phyloP scores from a whole-genome alignment of 1,140 invertebrate genomes.

The Metopolophium dirhodum region DNA sequence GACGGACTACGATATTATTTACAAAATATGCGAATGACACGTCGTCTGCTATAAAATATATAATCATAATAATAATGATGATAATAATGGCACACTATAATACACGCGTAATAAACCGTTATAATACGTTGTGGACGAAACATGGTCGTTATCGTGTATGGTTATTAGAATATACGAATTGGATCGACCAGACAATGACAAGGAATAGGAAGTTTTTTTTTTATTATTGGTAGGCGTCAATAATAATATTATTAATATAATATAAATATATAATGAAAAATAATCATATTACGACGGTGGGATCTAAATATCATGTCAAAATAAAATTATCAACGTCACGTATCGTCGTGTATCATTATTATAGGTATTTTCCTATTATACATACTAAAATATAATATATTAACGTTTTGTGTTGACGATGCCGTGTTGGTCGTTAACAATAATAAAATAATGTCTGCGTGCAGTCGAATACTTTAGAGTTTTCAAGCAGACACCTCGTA shows the following conservation, averaged over 20 bases:
- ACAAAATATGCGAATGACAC: not conserved
- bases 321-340: not conserved
- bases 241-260: not conserved
- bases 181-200: not conserved
- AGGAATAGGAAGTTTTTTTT: not conserved
- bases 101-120: not conserved
- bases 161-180: not conserved
- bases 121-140: not conserved
- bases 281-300: not conserved
- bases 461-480: not conserved
- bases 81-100: not conserved
- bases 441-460: not conserved
- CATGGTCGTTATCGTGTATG: not conserved
- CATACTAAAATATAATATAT: not conserved
- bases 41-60: not conserved
- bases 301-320: not conserved
- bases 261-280: not conserved
- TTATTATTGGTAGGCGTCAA: not conserved
- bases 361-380: not conserved
- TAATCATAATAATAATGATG: not conserved
- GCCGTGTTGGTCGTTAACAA: not conserved
- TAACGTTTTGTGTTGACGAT: not conserved
- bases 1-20: not conserved
- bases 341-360: not conserved
- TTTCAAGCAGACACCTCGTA: not conserved